phyloP scores from a whole-genome alignment of 2,797 vertebrate species.

The Falco novaeseelandiae region DNA sequence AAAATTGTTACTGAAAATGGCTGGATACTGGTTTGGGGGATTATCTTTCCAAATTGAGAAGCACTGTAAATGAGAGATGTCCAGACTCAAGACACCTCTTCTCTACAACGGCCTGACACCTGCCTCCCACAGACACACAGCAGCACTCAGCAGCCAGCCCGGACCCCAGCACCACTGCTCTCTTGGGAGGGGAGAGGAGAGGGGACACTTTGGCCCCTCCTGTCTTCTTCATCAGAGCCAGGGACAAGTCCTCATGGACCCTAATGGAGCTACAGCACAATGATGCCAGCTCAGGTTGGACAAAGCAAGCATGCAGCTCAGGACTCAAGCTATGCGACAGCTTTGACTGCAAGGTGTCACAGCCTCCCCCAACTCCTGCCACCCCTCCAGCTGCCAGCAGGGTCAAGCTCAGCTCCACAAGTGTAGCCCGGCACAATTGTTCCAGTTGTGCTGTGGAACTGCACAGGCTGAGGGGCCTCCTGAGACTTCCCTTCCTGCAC shows the following conservation, averaged over 20 bases:
- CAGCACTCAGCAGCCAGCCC: background rate
- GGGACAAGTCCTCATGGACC: rapidly evolving
- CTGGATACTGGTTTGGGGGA: background rate
- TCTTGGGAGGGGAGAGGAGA: background rate
- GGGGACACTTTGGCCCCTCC: background rate
- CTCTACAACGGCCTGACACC: background rate
- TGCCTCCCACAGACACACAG: background rate
- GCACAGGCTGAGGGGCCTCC: background rate
- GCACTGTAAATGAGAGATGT: background rate
- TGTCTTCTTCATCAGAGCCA: no score
- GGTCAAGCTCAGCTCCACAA: background rate
- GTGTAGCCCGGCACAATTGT: background rate
- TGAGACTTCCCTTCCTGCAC: background rate
- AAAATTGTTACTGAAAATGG: background rate
- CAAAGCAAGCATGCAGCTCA: rapidly evolving
- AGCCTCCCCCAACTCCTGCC: background rate
- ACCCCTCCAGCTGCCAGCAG: background rate
- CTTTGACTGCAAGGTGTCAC: background rate
- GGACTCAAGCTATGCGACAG: background rate
- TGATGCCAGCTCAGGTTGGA: no score
- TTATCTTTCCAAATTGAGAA: background rate
- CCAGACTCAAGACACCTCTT: background rate
- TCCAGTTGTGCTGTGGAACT: background rate
- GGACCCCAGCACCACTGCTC: no score
- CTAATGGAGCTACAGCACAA: rapidly evolving